phyloP scores from a whole-genome alignment of 2,888 invertebrate species.

The Chrysolina oricalcia region DNA sequence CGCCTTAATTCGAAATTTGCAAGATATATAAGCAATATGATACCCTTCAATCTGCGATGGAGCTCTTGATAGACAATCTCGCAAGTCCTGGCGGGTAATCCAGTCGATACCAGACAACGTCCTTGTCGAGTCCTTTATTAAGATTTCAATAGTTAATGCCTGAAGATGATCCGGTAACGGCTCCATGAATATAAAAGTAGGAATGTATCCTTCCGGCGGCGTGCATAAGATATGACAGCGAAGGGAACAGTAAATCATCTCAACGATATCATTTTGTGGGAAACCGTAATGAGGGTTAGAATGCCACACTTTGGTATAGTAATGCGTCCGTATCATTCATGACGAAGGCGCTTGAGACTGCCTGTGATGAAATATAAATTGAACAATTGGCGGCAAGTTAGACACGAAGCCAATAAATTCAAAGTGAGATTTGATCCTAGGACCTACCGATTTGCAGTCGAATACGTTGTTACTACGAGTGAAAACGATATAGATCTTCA shows the following conservation, averaged over 20 bases:
- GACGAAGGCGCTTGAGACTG: no score
- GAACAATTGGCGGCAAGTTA: no score
- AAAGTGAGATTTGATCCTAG: no score
- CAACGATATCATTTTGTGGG: constrained; percentile 1
- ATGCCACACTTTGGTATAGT: not conserved
- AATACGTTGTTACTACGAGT: no score
- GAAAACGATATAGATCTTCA: no score
- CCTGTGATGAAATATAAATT: no score
- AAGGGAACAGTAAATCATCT: not conserved
- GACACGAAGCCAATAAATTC: no score
- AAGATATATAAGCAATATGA: constrained; percentile 43
- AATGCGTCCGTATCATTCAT: not conserved
- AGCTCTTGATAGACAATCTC: constrained; percentile 22
- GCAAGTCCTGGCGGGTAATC: constrained; percentile 36
- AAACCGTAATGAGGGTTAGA: not conserved
- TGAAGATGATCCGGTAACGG: constrained; percentile 38
- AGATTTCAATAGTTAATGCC: constrained; percentile 46
- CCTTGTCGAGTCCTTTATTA: constrained; percentile 45
- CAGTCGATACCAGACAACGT: constrained; percentile 36
- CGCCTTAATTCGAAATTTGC: constrained; percentile 20
- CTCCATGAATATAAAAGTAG: constrained; percentile 42
- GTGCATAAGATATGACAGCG: constrained; percentile 26
- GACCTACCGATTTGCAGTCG: no score
- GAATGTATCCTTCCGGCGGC: constrained; percentile 26
- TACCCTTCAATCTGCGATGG: constrained; percentile 31